Evolutionary conservation across 2,888 invertebrate genomes (phyloP).

Genomic region (Anoplius nigerrimus): DNA sequence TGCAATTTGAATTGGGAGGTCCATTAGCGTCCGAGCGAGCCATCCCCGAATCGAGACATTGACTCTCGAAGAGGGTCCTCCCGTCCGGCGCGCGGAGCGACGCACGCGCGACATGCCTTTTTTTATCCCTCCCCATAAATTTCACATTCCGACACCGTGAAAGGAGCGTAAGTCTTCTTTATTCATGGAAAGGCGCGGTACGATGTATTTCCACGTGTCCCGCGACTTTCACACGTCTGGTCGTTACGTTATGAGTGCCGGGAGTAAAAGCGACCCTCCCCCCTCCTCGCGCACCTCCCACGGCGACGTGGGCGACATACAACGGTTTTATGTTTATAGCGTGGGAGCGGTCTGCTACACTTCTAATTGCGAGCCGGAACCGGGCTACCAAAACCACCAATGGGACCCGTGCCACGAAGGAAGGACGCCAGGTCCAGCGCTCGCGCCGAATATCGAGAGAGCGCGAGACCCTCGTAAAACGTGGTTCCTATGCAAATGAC

Average conservation of each 20-base stretch:
- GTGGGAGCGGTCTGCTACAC: constrained; percentile 51
- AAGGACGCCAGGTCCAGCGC: constrained; percentile 9
- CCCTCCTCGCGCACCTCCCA: no score
- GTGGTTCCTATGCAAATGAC: constrained; percentile 55
- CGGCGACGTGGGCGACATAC: constrained; percentile 4
- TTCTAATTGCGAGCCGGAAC: constrained; percentile 58
- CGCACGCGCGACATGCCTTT: no score
- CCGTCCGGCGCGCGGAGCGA: no score
- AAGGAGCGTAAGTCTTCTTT: constrained; percentile 38
- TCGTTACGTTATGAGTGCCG: constrained; percentile 40
- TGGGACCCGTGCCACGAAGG: constrained; percentile 19
- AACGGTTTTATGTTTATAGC: constrained; percentile 45
- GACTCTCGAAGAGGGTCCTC: not conserved
- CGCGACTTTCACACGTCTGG: constrained; percentile 41
- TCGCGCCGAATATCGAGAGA: constrained; percentile 25
- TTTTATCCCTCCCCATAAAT: not conserved
- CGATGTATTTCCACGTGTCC: constrained; percentile 10
- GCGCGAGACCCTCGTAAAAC: constrained; percentile 28
- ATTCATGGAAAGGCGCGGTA: constrained; percentile 42
- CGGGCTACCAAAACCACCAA: constrained; percentile 46
- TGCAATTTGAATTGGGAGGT: no score
- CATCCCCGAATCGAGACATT: not conserved
- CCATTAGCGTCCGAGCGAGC: not conserved
- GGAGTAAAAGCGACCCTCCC: constrained; percentile 33
- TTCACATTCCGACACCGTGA: constrained; percentile 1